Percentiles rank a stretch among this genome's conserved stretches.
Conservation (phyloP, 2,113 vertebrate genomes). For the Microcebus lehilahytsara region DNA sequence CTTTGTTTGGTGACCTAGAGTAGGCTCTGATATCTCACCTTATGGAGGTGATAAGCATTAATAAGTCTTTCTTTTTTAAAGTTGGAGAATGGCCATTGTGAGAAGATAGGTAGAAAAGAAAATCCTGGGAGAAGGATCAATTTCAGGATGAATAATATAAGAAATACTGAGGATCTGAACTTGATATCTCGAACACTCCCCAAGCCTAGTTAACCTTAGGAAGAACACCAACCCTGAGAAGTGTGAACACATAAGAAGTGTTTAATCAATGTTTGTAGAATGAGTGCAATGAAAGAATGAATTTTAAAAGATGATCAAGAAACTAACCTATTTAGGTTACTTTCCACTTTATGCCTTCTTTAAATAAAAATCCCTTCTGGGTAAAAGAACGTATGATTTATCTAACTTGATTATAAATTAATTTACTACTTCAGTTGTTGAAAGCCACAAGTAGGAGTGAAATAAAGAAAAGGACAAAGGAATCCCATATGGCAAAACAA, state of each 20-base stretch:
- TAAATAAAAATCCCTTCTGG: background rate
- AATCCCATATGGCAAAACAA: background rate
- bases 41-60: background rate
- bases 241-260: background rate
- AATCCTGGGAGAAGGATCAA: background rate
- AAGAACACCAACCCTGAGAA: background rate
- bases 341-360: background rate
- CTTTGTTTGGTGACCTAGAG: background rate
- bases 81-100: background rate
- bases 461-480: background rate
- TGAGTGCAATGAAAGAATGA: background rate
- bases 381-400: background rate
- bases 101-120: background rate
- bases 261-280: background rate
- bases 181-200: background rate
- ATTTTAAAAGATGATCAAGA: background rate
- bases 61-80: background rate
- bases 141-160: background rate
- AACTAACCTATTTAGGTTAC: background rate
- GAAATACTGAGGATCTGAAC: background rate
- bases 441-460: background rate
- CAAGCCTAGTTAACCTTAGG: background rate
- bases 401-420: slow-evolving; percentile 26
- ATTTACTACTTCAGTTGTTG: background rate
- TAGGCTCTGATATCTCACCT: background rate